Conservation (phyloP, 2,797 vertebrate genomes). For the Pelochelys cantorii region DNA sequence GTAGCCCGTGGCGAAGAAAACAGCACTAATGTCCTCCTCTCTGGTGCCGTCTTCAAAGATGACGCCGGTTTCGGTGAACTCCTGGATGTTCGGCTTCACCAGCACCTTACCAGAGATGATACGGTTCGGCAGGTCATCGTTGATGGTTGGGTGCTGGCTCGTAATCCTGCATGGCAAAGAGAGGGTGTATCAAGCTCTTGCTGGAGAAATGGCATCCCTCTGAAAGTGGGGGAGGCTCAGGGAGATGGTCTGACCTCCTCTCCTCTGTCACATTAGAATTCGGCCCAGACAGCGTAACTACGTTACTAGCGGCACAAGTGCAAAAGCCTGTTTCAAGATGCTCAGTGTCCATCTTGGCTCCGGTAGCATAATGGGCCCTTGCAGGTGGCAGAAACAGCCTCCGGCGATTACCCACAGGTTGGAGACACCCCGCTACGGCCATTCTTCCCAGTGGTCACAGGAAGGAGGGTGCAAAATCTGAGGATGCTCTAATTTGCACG, state of each 20-base stretch:
- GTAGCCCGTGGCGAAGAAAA: constrained; percentile 89
- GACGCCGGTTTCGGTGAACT: constrained; percentile 83
- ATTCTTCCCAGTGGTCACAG: background rate
- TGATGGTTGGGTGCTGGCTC: constrained; percentile 82
- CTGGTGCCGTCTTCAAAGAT: constrained; percentile 85
- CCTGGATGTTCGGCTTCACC: constrained; percentile 84
- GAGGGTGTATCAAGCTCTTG: rapidly evolving
- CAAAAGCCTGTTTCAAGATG: background rate
- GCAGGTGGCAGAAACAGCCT: rapidly evolving
- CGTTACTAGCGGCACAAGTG: background rate
- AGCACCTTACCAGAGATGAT: constrained; percentile 85
- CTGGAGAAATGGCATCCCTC: background rate
- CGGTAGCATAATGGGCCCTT: background rate
- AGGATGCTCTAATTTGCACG: background rate
- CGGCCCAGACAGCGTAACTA: background rate
- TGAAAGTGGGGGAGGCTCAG: background rate
- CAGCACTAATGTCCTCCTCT: constrained; percentile 81
- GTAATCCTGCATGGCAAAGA: constrained; percentile 62
- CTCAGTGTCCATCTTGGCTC: background rate
- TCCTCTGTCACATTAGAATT: background rate
- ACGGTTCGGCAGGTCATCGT: constrained; percentile 85
- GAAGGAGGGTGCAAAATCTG: background rate
- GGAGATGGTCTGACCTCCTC: rapidly evolving
- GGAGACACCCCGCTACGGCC: background rate
- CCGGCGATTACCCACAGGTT: rapidly evolving